Percentiles rank a stretch among this genome's conserved stretches.
phyloP scores from a whole-genome alignment of 1,140 invertebrate species.

The Drosophila punjabiensis region DNA sequence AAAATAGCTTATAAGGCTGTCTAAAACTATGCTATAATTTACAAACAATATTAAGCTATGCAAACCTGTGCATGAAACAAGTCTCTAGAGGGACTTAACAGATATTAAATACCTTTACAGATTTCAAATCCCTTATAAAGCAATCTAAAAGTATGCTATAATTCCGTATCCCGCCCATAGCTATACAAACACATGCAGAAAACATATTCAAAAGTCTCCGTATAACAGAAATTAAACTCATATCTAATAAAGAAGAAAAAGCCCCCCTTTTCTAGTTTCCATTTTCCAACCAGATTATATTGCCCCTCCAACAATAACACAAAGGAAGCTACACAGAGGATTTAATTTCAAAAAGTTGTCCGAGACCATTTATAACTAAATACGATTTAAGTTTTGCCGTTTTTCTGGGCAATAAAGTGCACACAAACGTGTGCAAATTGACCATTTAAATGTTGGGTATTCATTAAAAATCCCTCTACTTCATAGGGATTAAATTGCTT shows the following conservation, averaged over 20 bases:
- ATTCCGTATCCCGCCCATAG: background rate
- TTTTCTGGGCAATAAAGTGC: slow-evolving; percentile 23
- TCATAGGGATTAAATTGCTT: slow-evolving; percentile 14
- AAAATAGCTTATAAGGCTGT: too few species aligned
- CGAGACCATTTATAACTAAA: slow-evolving; percentile 20
- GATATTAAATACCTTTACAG: background rate
- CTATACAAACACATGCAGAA: background rate
- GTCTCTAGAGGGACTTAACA: background rate
- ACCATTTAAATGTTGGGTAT: slow-evolving; percentile 24
- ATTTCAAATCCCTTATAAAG: background rate
- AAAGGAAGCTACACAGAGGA: slow-evolving; percentile 1
- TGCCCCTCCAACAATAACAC: slow-evolving; percentile 4
- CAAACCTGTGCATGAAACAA: background rate
- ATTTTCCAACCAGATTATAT: background rate
- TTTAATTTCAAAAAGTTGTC: slow-evolving; percentile 11
- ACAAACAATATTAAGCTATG: background rate
- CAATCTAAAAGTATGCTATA: background rate
- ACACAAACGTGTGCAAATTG: slow-evolving; percentile 30
- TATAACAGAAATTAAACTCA: background rate
- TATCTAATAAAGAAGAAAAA: background rate
- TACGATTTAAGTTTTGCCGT: slow-evolving; percentile 19
- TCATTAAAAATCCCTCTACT: slow-evolving; percentile 15
- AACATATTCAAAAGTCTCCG: background rate
- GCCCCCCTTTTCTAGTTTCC: background rate
- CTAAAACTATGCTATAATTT: too few species aligned